Percentiles rank a stretch among this genome's conserved stretches.
These are phyloP conservation scores for Sebastes wilsoni DNA, from an alignment of 2,797 vertebrate species.

Conservation along the genomic window DNA sequence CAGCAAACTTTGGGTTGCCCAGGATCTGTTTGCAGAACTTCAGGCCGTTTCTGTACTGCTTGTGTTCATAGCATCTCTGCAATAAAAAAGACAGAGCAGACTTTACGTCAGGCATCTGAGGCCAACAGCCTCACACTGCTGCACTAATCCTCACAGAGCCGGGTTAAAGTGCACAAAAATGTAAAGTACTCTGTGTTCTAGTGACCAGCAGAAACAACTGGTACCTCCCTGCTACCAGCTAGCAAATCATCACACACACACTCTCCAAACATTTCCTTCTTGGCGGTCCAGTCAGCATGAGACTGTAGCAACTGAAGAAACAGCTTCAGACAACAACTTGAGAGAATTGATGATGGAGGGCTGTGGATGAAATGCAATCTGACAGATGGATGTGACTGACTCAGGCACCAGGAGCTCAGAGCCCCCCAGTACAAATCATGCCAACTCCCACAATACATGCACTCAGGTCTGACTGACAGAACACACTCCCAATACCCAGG, in stretches of 20 bases:
- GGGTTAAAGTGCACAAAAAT: neutral
- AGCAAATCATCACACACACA: neutral
- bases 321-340: neutral
- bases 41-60: constrained; percentile 97
- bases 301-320: neutral
- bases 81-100: constrained; percentile 2
- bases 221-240: neutral
- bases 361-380: neutral
- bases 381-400: too few species aligned
- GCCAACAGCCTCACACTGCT: neutral
- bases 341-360: neutral
- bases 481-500: neutral
- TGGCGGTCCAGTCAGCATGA: neutral
- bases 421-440: neutral
- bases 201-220: neutral
- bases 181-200: neutral
- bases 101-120: neutral
- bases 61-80: constrained; percentile 97
- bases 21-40: constrained; percentile 99
- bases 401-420: neutral
- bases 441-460: neutral
- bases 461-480: too few species aligned
- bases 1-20: constrained; percentile 95
- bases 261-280: too few species aligned
- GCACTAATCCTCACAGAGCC: neutral